Evolutionary conservation across 2,888 invertebrate species (phyloP), one percentile per base, ranked within the genome.

Genomic region (Drosophila histrio): DNA sequence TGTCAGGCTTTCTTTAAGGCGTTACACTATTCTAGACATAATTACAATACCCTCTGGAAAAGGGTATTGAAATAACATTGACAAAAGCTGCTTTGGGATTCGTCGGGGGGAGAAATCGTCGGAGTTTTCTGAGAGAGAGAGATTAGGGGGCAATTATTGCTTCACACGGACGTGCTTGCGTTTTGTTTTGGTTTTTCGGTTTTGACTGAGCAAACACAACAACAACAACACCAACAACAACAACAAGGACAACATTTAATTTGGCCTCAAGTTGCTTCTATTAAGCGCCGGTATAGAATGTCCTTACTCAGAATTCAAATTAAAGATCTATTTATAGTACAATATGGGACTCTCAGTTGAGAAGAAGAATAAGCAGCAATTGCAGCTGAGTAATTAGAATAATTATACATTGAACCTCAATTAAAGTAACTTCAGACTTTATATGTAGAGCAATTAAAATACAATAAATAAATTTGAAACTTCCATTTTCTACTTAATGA

Each of bases 81-180:
- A 72, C 74, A 78, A 74, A 58, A 58, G 53, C 54, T 56, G 44
- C 53, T 22, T 19, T 19, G 28, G 38, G 26, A 36, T 43, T 32
- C 17, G 17, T 47, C 32, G 15, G 36, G 43, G 11, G 22, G 15
- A 11, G 9, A 49, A 32, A 8, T 24, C 3, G 17, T 28, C 30
- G 28, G 2, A 8, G 26, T 26, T 8, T 13, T 21, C 38, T 9
- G 28, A 11, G 6, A 11, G 54, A 22, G 34, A 59, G 52, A 87
- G 79, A 85, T 85, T 85, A 85, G 85, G 89, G 87, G 85, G 85
- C 89, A 85, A 85, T 85, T 85, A 85, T 84, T 85, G 86, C 77
- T 82, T 82, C 88, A 87, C 82, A 82, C 82, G 86, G 58, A 65
- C 56, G 17, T 57, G 50, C 19, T 36, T 43, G 62, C 39, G 56